A percentile compares a stretch with the other conserved stretches of the same genome.
Evolutionary conservation across 2,113 vertebrate species (phyloP).

Genomic region (Antennarius striatus): DNA sequence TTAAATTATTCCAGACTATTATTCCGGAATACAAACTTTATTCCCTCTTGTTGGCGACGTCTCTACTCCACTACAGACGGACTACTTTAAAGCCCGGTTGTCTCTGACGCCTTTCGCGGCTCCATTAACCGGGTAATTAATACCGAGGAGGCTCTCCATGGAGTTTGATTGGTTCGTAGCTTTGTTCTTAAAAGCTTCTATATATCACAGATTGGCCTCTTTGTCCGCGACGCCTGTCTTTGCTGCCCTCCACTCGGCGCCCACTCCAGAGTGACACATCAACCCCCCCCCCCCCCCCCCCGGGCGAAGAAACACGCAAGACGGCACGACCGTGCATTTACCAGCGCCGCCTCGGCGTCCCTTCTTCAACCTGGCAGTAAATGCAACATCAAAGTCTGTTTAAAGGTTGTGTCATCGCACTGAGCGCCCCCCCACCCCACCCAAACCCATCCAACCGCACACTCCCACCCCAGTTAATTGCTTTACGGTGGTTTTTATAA

Average conservation of each 20-base stretch:
- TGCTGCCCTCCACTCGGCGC: slow-evolving; percentile 49
- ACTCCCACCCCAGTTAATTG: too few species aligned
- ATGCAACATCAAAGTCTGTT: slow-evolving; percentile 63
- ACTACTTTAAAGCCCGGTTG: slow-evolving; percentile 76
- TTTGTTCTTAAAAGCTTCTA: slow-evolving; percentile 80
- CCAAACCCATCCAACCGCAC: too few species aligned
- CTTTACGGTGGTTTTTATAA: too few species aligned
- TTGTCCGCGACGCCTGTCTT: slow-evolving; percentile 62
- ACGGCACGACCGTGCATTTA: slow-evolving; percentile 50
- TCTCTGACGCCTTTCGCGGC: slow-evolving; percentile 75
- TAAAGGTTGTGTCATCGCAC: slow-evolving; percentile 11
- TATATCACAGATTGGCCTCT: slow-evolving; percentile 71
- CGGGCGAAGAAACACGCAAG: slow-evolving; percentile 37
- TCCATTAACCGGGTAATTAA: slow-evolving; percentile 84
- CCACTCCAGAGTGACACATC: slow-evolving; percentile 69
- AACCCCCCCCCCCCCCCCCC: neutral
- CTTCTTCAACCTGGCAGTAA: slow-evolving; percentile 36
- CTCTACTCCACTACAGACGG: slow-evolving; percentile 71
- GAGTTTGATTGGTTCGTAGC: slow-evolving; percentile 71
- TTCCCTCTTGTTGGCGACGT: slow-evolving; percentile 57
- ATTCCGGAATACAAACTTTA: slow-evolving; percentile 16
- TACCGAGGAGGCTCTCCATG: slow-evolving; percentile 79
- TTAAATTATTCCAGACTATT: neutral
- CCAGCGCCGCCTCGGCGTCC: slow-evolving; percentile 47
- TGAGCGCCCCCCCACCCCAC: neutral